These are phyloP conservation scores for Chloroceryle amazona DNA, from an alignment of 2,797 vertebrate genomes.

Conservation along the genomic window DNA sequence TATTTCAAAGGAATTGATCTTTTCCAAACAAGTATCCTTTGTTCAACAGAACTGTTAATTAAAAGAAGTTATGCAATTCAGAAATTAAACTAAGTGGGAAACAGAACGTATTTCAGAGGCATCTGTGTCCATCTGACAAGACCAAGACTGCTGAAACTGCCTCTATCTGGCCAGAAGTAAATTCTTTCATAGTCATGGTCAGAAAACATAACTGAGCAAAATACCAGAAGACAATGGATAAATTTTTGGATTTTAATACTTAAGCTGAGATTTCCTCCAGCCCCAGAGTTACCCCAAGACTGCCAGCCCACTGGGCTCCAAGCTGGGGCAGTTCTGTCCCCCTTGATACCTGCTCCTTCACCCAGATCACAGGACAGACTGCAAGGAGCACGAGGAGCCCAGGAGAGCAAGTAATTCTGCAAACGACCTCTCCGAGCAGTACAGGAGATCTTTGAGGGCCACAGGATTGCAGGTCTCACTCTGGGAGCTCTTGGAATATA, in stretches of 20 bases:
- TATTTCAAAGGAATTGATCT: neutral
- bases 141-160: neutral
- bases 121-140: neutral
- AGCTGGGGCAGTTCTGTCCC: neutral
- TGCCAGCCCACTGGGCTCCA: neutral
- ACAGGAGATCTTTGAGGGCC: neutral
- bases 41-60: neutral
- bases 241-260: neutral
- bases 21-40: neutral
- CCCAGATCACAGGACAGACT: fast-evolving
- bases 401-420: neutral
- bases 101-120: neutral
- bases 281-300: neutral
- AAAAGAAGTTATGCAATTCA: neutral
- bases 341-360: neutral
- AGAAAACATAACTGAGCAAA: neutral
- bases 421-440: fast-evolving
- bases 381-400: neutral
- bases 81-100: neutral
- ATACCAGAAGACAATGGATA: neutral
- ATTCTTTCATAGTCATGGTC: neutral
- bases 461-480: neutral
- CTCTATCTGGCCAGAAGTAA: neutral
- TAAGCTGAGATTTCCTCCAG: neutral
- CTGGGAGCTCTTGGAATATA: neutral